Conservation (phyloP, 2,113 vertebrate species). For the Rattus norvegicus region DNA sequence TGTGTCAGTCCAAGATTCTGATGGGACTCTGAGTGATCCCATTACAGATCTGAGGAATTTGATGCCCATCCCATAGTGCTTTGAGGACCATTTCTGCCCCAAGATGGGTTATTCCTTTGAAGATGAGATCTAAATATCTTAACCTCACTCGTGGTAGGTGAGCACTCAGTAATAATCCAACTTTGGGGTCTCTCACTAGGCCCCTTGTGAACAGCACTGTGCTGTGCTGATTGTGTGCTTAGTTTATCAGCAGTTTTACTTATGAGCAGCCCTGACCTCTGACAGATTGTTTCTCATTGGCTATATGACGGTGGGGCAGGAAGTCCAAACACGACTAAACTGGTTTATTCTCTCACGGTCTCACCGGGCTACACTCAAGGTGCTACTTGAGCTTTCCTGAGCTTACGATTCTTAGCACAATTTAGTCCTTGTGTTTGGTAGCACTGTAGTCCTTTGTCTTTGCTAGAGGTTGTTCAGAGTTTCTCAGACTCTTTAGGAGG, state of each 20-base stretch:
- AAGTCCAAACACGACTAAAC: not conserved
- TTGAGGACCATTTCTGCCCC: not conserved
- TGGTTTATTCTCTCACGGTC: not conserved
- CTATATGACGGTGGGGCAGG: not conserved
- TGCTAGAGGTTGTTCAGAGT: not conserved
- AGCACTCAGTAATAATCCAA: not conserved
- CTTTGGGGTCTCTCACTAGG: not conserved
- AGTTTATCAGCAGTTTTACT: conserved; percentile 32
- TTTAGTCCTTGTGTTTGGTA: not conserved
- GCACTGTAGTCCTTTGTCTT: conserved; percentile 2
- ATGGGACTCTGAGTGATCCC: not conserved
- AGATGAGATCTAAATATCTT: not conserved
- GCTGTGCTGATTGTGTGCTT: not conserved
- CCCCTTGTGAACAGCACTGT: not conserved
- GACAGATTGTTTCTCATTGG: not conserved
- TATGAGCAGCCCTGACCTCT: not conserved
- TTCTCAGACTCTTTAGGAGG: not conserved
- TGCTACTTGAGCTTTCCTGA: not conserved
- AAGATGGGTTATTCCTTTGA: conserved; percentile 26
- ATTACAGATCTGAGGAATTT: not conserved
- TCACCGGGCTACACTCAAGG: not conserved
- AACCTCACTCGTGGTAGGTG: not conserved
- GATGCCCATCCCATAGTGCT: not conserved
- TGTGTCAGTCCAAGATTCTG: not conserved
- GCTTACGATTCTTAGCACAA: not conserved